Conservation (phyloP, 1,140 invertebrate species). For the Stenopsyche tienmushanensis region DNA sequence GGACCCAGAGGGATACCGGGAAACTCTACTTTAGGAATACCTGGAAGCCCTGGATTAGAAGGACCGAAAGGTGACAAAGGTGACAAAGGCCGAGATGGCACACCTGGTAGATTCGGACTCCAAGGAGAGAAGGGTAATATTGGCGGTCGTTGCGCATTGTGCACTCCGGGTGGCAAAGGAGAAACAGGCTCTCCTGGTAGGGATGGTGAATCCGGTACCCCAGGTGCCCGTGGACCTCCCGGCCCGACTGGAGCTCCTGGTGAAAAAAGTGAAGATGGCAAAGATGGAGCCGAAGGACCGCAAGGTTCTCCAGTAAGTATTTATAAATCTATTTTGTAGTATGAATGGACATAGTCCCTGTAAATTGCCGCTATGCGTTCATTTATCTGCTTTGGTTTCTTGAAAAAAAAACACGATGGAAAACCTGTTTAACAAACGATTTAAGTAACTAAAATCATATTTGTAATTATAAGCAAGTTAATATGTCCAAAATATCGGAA, state of each 20-base stretch:
- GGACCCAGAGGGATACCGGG: conserved; percentile 77
- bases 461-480: too few species aligned
- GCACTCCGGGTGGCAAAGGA: conserved; percentile 69
- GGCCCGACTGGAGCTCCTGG: conserved; percentile 68
- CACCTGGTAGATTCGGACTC: conserved; percentile 64
- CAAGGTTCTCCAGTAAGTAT: conserved; percentile 62
- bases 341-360: too few species aligned
- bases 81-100: conserved; percentile 64
- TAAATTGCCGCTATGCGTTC: too few species aligned
- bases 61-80: conserved; percentile 69
- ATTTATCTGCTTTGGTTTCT: too few species aligned
- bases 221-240: conserved; percentile 66
- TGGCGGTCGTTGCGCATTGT: conserved; percentile 76
- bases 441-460: too few species aligned
- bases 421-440: too few species aligned
- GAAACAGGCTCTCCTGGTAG: conserved; percentile 73
- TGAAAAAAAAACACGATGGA: too few species aligned
- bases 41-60: conserved; percentile 66
- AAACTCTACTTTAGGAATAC: conserved; percentile 73
- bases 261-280: conserved; percentile 63
- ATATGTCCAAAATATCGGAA: too few species aligned
- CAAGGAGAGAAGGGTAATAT: conserved; percentile 69
- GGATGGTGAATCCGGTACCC: conserved; percentile 67
- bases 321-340: neutral
- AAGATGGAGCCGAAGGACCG: conserved; percentile 60